Conservation (phyloP, 1,140 invertebrate species). For the Cardiocondyla obscurior region DNA sequence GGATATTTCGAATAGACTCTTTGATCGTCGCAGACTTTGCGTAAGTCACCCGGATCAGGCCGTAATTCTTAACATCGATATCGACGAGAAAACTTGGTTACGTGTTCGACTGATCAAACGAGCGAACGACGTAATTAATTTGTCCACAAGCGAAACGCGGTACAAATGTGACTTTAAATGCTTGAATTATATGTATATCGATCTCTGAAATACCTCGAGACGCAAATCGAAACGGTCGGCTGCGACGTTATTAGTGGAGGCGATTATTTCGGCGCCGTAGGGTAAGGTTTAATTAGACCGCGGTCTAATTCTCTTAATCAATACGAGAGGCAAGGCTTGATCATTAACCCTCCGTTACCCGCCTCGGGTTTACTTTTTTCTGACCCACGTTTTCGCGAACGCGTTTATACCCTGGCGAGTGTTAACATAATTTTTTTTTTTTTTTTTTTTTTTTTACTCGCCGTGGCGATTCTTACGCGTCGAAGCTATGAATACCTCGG, state of each 20-base stretch:
- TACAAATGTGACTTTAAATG: background rate
- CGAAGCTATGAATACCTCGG: no score
- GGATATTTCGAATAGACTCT: background rate
- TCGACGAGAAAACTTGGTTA: background rate
- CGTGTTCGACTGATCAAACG: background rate
- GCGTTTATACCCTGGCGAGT: no score
- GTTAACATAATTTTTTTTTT: no score
- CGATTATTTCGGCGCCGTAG: constrained; percentile 2
- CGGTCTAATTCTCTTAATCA: background rate
- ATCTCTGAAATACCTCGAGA: background rate
- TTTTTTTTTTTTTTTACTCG: no score
- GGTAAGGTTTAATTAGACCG: background rate
- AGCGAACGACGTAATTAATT: background rate
- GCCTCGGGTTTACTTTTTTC: no score
- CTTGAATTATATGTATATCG: background rate
- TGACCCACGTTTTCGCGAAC: no score
- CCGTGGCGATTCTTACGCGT: no score
- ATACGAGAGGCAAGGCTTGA: background rate
- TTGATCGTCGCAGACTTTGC: background rate
- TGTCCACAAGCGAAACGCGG: background rate
- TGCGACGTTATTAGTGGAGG: background rate
- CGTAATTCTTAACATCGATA: background rate
- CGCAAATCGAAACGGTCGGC: background rate
- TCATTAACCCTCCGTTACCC: no score
- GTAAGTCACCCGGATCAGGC: background rate